Percentiles rank a stretch among this genome's conserved stretches.
These are phyloP conservation scores for Adela reaumurella DNA, from an alignment of 2,888 invertebrate species.

Conservation along the genomic window DNA sequence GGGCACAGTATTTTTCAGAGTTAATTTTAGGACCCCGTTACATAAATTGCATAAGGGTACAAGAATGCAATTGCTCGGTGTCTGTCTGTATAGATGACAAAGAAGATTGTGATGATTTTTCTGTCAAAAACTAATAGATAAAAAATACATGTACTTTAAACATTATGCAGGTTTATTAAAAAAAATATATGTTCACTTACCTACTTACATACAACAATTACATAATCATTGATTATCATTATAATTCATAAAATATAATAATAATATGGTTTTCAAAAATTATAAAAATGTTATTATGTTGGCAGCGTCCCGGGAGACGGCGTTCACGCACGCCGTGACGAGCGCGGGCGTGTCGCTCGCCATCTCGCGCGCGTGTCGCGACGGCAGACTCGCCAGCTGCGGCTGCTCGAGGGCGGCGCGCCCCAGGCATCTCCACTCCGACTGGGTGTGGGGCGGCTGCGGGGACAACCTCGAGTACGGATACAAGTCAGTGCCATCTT, in stretches of 20 bases:
- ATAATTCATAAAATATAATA: not conserved
- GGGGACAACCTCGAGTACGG: slow-evolving; percentile 96
- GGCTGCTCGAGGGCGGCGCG: slow-evolving; percentile 82
- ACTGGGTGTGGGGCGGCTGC: slow-evolving; percentile 98
- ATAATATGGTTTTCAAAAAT: not conserved
- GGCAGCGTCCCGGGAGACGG: slow-evolving; percentile 80
- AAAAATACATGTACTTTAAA: no score
- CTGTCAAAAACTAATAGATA: no score
- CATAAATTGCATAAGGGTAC: no score
- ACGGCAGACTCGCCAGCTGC: slow-evolving; percentile 85
- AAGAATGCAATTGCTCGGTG: no score
- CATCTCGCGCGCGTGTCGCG: slow-evolving; percentile 85
- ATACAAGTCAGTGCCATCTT: slow-evolving; percentile 68
- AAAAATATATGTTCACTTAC: no score
- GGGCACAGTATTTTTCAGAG: no score
- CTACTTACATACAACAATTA: no score
- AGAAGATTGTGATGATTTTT: no score
- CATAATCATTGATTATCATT: no score
- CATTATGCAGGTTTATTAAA: no score
- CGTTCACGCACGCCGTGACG: slow-evolving; percentile 84
- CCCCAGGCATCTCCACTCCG: slow-evolving; percentile 78
- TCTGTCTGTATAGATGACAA: no score
- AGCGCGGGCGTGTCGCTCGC: slow-evolving; percentile 87
- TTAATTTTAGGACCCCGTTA: no score
- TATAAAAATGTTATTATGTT: slow-evolving; percentile 4